phyloP scores from a whole-genome alignment of 2,797 vertebrate genomes.

The Scolopax rusticola region DNA sequence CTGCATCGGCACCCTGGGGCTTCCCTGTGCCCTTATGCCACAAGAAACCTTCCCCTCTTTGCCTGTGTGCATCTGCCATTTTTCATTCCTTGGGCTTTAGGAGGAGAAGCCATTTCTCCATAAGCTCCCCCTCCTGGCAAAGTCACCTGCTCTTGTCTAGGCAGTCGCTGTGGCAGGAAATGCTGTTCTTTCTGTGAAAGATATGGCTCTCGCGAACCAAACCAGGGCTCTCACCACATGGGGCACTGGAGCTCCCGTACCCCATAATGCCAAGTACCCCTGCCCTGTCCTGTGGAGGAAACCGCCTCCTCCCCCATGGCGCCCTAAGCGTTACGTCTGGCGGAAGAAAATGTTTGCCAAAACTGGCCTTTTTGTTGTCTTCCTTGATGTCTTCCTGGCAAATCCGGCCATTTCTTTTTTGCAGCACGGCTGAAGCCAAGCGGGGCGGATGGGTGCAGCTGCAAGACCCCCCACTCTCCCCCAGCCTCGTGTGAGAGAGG shows the following conservation, averaged over 20 bases:
- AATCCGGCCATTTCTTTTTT: slow-evolving; percentile 32
- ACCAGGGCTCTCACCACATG: not conserved
- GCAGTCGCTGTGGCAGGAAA: slow-evolving; percentile 40
- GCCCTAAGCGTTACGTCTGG: not conserved
- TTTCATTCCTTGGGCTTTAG: not conserved
- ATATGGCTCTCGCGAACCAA: slow-evolving; percentile 53
- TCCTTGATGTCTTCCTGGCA: slow-evolving; percentile 74
- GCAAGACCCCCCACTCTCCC: not conserved
- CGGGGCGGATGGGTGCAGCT: fast-evolving
- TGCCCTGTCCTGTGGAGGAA: slow-evolving; percentile 34
- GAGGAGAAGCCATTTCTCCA: not conserved
- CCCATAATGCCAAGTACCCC: slow-evolving; percentile 10
- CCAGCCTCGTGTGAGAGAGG: fast-evolving
- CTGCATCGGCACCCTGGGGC: not conserved
- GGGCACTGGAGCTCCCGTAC: not conserved
- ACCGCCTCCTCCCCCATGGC: not conserved
- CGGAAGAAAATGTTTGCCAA: slow-evolving; percentile 57
- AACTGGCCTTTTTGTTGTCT: slow-evolving; percentile 68
- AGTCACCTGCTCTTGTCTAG: slow-evolving; percentile 25
- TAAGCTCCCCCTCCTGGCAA: slow-evolving; percentile 31
- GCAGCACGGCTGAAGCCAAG: slow-evolving; percentile 38
- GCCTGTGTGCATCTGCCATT: not conserved
- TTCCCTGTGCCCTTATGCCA: not conserved
- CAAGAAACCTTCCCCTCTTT: not conserved
- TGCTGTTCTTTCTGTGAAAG: slow-evolving; percentile 79